phyloP scores from a whole-genome alignment of 2,888 invertebrate species.

The Drosophila birchii region DNA sequence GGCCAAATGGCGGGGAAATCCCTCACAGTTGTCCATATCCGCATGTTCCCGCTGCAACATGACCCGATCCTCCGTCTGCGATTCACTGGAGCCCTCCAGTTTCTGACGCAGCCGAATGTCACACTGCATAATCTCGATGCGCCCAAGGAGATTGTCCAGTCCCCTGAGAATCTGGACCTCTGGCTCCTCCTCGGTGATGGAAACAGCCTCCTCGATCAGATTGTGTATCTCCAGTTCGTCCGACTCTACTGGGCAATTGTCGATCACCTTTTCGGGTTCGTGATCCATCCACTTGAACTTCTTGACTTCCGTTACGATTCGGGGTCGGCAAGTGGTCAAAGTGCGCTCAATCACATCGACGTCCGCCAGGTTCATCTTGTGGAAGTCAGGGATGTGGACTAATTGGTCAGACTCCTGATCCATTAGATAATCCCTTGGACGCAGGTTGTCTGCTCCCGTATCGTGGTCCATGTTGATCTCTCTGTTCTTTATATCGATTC shows the following conservation, averaged over 20 bases:
- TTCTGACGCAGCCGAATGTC: constrained; percentile 9
- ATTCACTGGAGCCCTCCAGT: not conserved
- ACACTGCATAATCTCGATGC: constrained; percentile 15
- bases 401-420: not conserved
- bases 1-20: not conserved
- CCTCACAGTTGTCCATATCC: not conserved
- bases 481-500: not conserved
- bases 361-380: constrained; percentile 15
- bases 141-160: not conserved
- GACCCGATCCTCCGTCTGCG: not conserved
- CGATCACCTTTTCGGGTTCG: not conserved
- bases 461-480: not conserved
- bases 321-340: not conserved
- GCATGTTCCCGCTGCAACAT: not conserved
- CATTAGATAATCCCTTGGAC: not conserved
- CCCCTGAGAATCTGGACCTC: not conserved
- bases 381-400: constrained; percentile 6
- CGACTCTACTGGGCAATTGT: not conserved
- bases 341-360: constrained; percentile 18
- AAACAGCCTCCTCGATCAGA: constrained; percentile 1
- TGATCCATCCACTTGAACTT: not conserved
- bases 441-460: not conserved
- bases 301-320: not conserved
- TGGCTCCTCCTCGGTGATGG: not conserved
- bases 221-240: not conserved